Evolutionary conservation across 2,113 vertebrate species (phyloP).

Genomic region (Mugil cephalus): DNA sequence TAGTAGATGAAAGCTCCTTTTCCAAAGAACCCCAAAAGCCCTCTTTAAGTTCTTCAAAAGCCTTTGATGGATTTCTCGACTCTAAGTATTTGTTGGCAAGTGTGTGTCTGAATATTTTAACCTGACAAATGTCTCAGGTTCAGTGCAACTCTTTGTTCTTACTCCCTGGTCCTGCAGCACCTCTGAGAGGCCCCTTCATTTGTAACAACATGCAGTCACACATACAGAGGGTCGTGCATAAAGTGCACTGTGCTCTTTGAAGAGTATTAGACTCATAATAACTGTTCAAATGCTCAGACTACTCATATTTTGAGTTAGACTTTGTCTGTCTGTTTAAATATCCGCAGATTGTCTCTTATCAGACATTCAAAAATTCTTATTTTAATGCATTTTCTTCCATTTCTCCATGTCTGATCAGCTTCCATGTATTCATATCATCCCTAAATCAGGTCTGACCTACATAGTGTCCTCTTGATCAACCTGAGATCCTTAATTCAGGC

Average conservation of each 20-base stretch:
- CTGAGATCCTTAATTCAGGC: neutral
- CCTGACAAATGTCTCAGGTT: slow-evolving; percentile 25
- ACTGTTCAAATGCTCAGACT: no score
- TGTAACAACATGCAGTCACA: neutral
- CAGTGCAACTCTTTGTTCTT: neutral
- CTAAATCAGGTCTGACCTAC: neutral
- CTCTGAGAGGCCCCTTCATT: no score
- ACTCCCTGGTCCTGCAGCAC: no score
- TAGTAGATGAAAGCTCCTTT: slow-evolving; percentile 1
- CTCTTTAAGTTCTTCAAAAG: neutral
- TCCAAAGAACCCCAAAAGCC: no score
- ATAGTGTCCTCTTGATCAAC: neutral
- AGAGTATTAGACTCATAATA: no score
- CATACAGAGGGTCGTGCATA: neutral
- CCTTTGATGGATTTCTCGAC: slow-evolving; percentile 3
- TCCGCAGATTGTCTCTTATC: neutral
- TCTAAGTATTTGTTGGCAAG: no score
- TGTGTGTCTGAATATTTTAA: slow-evolving; percentile 17
- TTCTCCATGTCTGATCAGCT: neutral
- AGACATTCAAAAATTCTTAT: neutral
- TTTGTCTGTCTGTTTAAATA: neutral
- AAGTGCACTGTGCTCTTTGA: neutral
- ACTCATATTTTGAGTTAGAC: neutral
- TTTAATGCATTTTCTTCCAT: no score
- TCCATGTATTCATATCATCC: neutral